Evolutionary conservation across 2,888 invertebrate species (phyloP).

Genomic region (Acleris laterana): DNA sequence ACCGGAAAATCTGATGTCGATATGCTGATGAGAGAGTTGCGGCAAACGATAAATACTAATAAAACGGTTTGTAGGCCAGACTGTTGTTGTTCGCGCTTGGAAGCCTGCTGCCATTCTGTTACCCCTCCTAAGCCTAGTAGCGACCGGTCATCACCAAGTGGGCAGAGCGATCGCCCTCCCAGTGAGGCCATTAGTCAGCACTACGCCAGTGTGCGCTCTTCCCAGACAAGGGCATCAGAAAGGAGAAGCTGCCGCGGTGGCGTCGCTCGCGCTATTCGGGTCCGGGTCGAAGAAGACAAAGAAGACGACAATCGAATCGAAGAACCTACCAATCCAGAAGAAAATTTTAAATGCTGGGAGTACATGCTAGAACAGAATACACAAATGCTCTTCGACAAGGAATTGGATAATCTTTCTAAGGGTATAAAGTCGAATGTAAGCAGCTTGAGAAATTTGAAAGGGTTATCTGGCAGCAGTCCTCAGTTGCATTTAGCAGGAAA

Average conservation of each 20-base stretch:
- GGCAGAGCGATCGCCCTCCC: conserved; percentile 90
- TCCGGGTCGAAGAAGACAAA: conserved; percentile 86
- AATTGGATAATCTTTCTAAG: conserved; percentile 90
- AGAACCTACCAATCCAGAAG: conserved; percentile 86
- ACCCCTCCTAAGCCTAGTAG: conserved; percentile 80
- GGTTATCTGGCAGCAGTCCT: conserved; percentile 89
- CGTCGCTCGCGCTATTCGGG: conserved; percentile 86
- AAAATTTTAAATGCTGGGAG: conserved; percentile 96
- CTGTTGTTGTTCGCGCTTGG: conserved; percentile 85
- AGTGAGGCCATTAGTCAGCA: conserved; percentile 75
- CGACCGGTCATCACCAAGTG: conserved; percentile 93
- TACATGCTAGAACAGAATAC: conserved; percentile 97
- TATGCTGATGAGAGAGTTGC: conserved; percentile 89
- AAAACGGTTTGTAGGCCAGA: conserved; percentile 85
- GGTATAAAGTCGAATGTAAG: conserved; percentile 83
- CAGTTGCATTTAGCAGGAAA: conserved; percentile 82
- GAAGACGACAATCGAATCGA: conserved; percentile 74
- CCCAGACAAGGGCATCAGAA: conserved; percentile 71
- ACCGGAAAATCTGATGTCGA: conserved; percentile 88
- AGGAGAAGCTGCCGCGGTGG: conserved; percentile 84
- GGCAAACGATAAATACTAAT: conserved; percentile 88
- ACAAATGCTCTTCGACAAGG: conserved; percentile 94
- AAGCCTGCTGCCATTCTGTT: conserved; percentile 85
- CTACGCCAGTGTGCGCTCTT: conserved; percentile 78
- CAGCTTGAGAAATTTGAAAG: conserved; percentile 83